These are phyloP conservation scores for Dugesia japonica DNA, from an alignment of 2,888 invertebrate species.

Conservation along the genomic window DNA sequence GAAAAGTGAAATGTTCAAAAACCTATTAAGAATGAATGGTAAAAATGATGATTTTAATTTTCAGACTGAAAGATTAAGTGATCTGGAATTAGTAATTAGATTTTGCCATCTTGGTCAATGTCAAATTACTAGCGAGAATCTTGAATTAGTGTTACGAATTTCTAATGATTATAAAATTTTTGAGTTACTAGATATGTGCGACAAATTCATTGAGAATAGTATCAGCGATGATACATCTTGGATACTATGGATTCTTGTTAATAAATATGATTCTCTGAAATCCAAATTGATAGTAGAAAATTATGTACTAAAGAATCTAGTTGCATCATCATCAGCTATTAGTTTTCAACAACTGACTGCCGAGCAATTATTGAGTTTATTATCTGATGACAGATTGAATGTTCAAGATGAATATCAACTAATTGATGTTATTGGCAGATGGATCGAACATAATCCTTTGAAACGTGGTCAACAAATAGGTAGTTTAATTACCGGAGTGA, in stretches of 20 bases:
- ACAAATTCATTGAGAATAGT: neutral
- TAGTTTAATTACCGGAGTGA: neutral
- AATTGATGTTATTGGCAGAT: slow-evolving; percentile 23
- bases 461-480: neutral
- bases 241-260: slow-evolving; percentile 6
- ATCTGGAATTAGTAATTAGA: slow-evolving; percentile 20
- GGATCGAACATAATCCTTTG: slow-evolving; percentile 21
- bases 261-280: neutral
- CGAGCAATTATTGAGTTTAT: neutral
- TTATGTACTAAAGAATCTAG: slow-evolving; percentile 20
- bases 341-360: neutral
- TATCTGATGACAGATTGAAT: slow-evolving; percentile 22
- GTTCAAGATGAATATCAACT: slow-evolving; percentile 12
- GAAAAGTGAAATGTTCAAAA: slow-evolving; percentile 10
- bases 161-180: neutral
- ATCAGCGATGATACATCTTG: slow-evolving; percentile 4
- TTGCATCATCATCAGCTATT: neutral
- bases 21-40: slow-evolving; percentile 9
- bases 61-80: neutral
- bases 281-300: neutral
- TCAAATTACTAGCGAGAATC: neutral
- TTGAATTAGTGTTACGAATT: neutral
- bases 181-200: neutral
- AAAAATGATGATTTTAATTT: slow-evolving; percentile 1
- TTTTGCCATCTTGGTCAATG: slow-evolving; percentile 21